Conservation (phyloP, 2,797 vertebrate species). For the Lophius americanus region DNA sequence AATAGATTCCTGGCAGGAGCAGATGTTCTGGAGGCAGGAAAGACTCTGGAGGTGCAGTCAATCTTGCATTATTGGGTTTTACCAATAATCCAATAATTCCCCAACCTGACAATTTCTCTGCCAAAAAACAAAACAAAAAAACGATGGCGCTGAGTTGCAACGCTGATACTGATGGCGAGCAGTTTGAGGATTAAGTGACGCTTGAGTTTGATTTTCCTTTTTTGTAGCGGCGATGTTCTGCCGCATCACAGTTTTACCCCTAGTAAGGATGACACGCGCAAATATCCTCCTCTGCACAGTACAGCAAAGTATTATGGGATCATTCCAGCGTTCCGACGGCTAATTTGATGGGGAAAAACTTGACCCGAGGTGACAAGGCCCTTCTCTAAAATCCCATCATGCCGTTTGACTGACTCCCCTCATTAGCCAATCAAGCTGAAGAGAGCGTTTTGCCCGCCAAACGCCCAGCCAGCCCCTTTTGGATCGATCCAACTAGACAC, state of each 20-base stretch:
- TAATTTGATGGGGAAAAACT: conserved; percentile 71
- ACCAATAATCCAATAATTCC: conserved; percentile 21
- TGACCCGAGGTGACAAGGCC: conserved; percentile 71
- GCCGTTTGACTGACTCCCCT: conserved; percentile 70
- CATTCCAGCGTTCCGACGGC: conserved; percentile 49
- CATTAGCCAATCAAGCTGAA: conserved; percentile 74
- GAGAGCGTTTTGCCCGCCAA: conserved; percentile 68
- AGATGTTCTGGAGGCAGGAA: conserved; percentile 60
- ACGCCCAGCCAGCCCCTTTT: conserved; percentile 57
- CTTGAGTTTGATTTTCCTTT: conserved; percentile 39
- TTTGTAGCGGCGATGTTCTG: conserved; percentile 14
- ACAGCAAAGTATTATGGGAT: conserved; percentile 50
- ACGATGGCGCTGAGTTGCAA: background rate
- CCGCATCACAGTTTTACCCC: conserved; percentile 26
- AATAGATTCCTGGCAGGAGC: conserved; percentile 72
- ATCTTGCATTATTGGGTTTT: conserved; percentile 67
- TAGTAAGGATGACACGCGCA: conserved; percentile 47
- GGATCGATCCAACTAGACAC: conserved; percentile 77
- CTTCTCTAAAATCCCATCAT: conserved; percentile 74
- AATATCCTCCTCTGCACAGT: conserved; percentile 38
- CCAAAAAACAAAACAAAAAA: conserved; percentile 34
- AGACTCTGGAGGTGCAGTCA: conserved; percentile 40
- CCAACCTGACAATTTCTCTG: conserved; percentile 37
- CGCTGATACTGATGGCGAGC: conserved; percentile 5
- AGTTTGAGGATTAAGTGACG: conserved; percentile 38